Base-by-base conservation (phyloP, 2,888 invertebrate species). In the Sycophila texana region DNA sequence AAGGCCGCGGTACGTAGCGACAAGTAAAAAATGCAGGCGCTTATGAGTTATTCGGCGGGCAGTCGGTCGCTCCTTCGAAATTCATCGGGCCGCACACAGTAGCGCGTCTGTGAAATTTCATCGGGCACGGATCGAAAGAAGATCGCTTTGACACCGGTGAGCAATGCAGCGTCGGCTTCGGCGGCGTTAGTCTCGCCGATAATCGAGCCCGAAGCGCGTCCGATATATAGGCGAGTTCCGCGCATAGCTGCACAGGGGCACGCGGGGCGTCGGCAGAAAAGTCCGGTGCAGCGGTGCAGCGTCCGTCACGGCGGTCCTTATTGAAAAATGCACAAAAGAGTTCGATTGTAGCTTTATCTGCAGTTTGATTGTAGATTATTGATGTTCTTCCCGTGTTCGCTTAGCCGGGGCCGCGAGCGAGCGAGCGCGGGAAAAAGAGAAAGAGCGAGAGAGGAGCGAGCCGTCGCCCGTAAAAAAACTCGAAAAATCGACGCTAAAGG, bases 311-410 rank as follows among this genome's bases (percentile, higher is more conserved):
- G 86, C 86, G 85, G 86, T 88, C 88, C 89, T 89, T 88, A 89
- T 89, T 89, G 89, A 88, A 88, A 89, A 87, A 86, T 87, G 86
- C 86, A 88, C 88, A 89, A 89, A 89, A 89, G 88, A 87, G 87
- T 83, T 84, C 87, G 88, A 89, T 87, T 88, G 87, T 89, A 89
- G 89, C 88, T 89, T 89, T 89, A 89, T 88, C 89, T 89, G 88
- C 88, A 89, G 89, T 88, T 89, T 89, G 89, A 89, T 90, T 89
- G 89, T 89, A 90, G 89, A 89, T 90, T 90, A 90, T 90, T 90
- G 89, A 89, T 89, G 89, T 89, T 89, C 87, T 87, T 87, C 87
- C 86, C 87, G 88, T 87, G 88, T 88, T 87, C 88, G 88, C 85
- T 87, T 87, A 87, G 88, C 87, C 88, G 86, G 85, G 80, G 80